These are phyloP conservation scores for Nycticorax nycticorax DNA, from an alignment of 2,113 vertebrate species.

Conservation along the genomic window DNA sequence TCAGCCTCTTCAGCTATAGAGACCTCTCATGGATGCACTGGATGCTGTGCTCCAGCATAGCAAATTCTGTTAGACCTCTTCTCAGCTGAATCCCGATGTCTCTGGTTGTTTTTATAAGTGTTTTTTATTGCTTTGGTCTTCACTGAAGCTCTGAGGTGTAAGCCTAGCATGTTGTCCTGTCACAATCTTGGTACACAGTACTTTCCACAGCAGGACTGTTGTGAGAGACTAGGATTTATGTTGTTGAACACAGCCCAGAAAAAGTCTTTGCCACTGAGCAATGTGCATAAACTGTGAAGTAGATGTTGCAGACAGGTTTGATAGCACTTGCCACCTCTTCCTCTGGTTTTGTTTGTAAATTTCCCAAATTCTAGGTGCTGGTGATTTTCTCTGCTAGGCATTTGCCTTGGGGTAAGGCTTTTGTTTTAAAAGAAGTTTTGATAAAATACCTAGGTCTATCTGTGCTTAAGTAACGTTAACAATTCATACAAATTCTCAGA, in stretches of 20 bases:
- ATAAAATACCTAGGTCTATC: background rate
- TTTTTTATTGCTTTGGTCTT: background rate
- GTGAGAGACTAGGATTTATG: background rate
- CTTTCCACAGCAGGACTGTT: background rate
- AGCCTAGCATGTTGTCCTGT: background rate
- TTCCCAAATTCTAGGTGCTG: background rate
- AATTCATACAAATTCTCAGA: background rate
- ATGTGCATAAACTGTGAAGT: background rate
- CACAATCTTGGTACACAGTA: background rate
- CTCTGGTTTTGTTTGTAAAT: background rate
- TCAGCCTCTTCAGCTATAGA: background rate
- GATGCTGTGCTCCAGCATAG: background rate
- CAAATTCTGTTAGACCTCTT: background rate
- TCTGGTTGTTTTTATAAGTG: rapidly evolving
- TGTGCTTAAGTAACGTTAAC: background rate
- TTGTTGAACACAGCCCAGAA: background rate
- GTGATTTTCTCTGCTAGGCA: background rate
- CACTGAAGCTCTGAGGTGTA: background rate
- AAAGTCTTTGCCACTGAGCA: background rate
- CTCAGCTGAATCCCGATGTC: background rate
- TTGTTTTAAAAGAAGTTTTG: background rate
- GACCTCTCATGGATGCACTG: background rate
- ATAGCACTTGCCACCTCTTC: background rate
- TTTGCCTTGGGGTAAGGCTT: background rate
- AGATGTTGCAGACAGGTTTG: background rate